Evolutionary conservation across 1,140 invertebrate genomes (phyloP).

Genomic region (Nomia melanderi): DNA sequence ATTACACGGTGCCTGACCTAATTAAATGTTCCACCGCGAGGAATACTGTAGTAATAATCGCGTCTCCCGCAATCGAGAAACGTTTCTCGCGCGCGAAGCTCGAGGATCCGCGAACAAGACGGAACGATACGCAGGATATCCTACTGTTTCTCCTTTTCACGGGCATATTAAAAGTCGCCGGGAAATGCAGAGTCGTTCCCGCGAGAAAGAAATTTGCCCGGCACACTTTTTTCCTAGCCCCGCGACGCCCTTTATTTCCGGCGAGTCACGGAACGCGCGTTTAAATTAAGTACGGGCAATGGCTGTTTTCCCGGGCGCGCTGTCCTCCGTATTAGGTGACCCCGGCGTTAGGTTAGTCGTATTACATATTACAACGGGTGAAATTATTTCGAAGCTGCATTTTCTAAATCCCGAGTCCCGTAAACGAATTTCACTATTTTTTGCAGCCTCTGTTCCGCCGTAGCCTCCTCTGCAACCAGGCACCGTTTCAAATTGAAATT

Average conservation of each 20-base stretch:
- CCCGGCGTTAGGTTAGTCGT: slow-evolving; percentile 31
- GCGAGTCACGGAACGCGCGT: slow-evolving; percentile 14
- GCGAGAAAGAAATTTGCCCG: slow-evolving; percentile 16
- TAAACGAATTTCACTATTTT: background rate
- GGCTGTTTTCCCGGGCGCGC: background rate
- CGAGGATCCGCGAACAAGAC: background rate
- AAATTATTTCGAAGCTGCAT: slow-evolving; percentile 41
- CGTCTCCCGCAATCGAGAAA: background rate
- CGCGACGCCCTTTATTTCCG: background rate
- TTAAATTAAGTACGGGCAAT: slow-evolving; percentile 18
- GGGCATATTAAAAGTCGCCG: background rate
- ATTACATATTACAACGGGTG: slow-evolving; percentile 57
- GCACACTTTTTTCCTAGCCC: background rate
- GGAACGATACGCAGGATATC: too few species aligned
- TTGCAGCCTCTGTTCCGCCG: background rate
- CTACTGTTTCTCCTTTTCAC: background rate
- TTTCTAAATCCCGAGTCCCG: background rate
- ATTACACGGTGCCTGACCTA: slow-evolving; percentile 58
- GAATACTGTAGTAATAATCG: background rate
- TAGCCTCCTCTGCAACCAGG: too few species aligned
- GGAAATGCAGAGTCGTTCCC: background rate
- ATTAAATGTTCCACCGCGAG: slow-evolving; percentile 34
- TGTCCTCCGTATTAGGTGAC: background rate
- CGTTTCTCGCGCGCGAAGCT: too few species aligned
- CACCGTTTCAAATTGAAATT: background rate